phyloP scores from a whole-genome alignment of 1,140 invertebrate species.

The Phthorimaea operculella region DNA sequence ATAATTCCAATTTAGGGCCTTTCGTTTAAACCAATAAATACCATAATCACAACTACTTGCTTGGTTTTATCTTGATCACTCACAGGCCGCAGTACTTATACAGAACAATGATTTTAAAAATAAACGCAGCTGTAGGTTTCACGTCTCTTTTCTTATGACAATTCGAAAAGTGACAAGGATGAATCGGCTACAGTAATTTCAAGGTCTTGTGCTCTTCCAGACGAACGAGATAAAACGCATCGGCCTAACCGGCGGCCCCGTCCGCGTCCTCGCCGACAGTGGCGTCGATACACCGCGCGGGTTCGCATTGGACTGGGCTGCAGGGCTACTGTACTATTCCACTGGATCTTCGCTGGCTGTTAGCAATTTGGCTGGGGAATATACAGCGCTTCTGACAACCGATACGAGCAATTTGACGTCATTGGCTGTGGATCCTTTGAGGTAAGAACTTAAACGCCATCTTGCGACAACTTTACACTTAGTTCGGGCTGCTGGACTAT shows the following conservation, averaged over 20 bases:
- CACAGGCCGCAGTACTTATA: too few species aligned
- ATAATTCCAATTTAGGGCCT: too few species aligned
- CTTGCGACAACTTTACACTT: too few species aligned
- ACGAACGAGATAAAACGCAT: constrained; percentile 79
- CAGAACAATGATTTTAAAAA: too few species aligned
- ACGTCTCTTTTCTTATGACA: too few species aligned
- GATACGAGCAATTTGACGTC: constrained; percentile 55
- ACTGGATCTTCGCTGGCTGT: constrained; percentile 66
- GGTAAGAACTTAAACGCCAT: constrained; percentile 45
- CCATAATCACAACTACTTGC: too few species aligned
- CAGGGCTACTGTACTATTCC: constrained; percentile 79
- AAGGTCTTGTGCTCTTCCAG: constrained; percentile 13
- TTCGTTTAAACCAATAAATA: too few species aligned
- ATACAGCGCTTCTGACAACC: constrained; percentile 63
- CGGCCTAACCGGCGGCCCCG: constrained; percentile 73
- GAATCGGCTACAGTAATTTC: too few species aligned
- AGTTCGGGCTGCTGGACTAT: too few species aligned
- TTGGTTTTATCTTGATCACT: too few species aligned
- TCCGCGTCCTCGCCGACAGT: constrained; percentile 80
- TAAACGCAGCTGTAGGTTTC: too few species aligned
- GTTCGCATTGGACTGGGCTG: constrained; percentile 86
- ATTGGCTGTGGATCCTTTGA: constrained; percentile 75
- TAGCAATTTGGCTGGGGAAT: constrained; percentile 79
- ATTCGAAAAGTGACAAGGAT: too few species aligned
- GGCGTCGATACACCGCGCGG: constrained; percentile 83